These are phyloP conservation scores for Temnothorax nylanderi DNA, from an alignment of 1,140 invertebrate genomes.

Conservation along the genomic window DNA sequence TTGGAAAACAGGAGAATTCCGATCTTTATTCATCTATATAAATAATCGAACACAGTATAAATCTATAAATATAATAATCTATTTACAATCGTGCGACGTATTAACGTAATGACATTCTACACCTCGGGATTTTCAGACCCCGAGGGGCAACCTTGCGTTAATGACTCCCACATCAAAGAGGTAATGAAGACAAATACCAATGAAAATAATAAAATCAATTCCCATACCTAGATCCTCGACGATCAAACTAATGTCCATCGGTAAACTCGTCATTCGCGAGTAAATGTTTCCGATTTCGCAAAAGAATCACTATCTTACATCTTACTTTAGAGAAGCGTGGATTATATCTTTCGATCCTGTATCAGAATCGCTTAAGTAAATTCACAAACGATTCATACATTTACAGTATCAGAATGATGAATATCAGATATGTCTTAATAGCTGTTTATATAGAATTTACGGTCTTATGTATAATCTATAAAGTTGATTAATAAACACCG, in stretches of 20 bases:
- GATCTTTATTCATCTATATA: conserved; percentile 72
- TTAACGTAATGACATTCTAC: conserved; percentile 60
- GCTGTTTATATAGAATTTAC: not conserved
- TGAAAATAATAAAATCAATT: conserved; percentile 60
- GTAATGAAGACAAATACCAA: conserved; percentile 54
- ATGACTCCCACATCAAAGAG: conserved; percentile 21
- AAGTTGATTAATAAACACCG: not conserved
- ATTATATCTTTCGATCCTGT: not conserved
- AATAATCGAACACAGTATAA: conserved; percentile 71
- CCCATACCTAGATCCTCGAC: conserved; percentile 61
- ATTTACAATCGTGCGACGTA: conserved; percentile 67
- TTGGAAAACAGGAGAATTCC: conserved; percentile 37
- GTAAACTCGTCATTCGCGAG: not conserved
- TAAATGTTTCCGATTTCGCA: not conserved
- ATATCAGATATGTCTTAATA: not conserved
- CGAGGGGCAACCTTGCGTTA: conserved; percentile 26
- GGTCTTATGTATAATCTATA: not conserved
- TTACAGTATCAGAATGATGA: not conserved
- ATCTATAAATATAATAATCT: conserved; percentile 62
- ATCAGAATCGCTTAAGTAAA: not conserved
- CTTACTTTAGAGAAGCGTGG: not conserved
- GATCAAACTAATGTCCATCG: conserved; percentile 49
- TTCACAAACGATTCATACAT: not conserved
- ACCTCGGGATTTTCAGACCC: not conserved
- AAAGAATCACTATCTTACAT: not conserved